These are phyloP conservation scores for Acanthoscelides obtectus DNA, from an alignment of 2,888 invertebrate genomes.

Conservation along the genomic window DNA sequence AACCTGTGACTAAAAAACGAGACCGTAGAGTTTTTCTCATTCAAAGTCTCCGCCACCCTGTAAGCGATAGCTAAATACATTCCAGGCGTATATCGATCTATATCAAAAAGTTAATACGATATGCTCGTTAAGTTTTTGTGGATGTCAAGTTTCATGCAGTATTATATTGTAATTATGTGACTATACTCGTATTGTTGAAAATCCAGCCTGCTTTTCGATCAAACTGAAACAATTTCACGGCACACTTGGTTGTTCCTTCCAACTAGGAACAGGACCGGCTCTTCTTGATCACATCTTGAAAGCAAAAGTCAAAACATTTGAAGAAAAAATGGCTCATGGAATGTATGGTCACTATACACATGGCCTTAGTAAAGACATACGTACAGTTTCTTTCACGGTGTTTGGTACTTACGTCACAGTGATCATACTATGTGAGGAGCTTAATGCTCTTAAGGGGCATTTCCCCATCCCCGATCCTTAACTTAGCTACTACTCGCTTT, in stretches of 20 bases:
- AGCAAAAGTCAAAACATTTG: no score
- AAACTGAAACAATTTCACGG: slow-evolving; percentile 39
- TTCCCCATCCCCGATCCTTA: no score
- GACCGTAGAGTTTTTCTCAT: background rate
- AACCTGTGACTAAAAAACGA: no score
- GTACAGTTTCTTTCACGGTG: no score
- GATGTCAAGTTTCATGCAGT: slow-evolving; percentile 35
- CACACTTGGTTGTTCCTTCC: slow-evolving; percentile 8
- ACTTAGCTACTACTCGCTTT: no score
- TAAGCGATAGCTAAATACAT: background rate
- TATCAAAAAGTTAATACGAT: slow-evolving; percentile 1
- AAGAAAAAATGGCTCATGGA: no score
- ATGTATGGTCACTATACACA: no score
- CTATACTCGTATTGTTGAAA: slow-evolving; percentile 38
- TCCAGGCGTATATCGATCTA: background rate
- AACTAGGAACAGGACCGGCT: background rate
- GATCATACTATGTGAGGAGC: no score
- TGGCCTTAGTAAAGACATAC: no score
- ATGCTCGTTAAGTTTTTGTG: slow-evolving; percentile 8
- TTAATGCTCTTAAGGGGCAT: no score
- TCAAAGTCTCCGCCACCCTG: background rate
- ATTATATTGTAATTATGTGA: slow-evolving; percentile 40
- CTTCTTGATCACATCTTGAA: no score
- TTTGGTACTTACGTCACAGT: no score
- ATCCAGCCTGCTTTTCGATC: slow-evolving; percentile 39